A percentile compares a stretch with the other conserved stretches of the same genome.
phyloP scores from a whole-genome alignment of 2,113 vertebrate genomes.

The Neopipo cinnamomea region DNA sequence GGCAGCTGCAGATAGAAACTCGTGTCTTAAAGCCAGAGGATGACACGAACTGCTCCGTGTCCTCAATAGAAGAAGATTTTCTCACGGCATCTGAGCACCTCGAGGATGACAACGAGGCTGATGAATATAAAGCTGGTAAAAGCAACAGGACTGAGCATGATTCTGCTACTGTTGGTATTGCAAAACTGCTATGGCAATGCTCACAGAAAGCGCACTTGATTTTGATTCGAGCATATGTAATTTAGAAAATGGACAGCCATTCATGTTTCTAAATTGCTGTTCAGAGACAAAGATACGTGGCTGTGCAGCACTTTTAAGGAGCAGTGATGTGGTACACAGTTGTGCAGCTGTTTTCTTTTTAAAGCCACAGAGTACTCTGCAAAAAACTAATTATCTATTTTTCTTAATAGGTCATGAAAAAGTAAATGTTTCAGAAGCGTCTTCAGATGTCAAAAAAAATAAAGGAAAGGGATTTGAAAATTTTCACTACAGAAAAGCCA shows the following conservation, averaged over 20 bases:
- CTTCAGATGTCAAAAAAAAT: conserved; percentile 70
- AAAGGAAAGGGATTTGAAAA: conserved; percentile 64
- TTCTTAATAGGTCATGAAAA: conserved; percentile 69
- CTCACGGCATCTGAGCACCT: conserved; percentile 92
- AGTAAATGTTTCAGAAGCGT: conserved; percentile 36
- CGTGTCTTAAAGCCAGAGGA: conserved; percentile 81
- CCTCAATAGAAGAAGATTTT: conserved; percentile 96
- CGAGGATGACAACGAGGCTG: conserved; percentile 89
- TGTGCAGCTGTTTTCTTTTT: background rate
- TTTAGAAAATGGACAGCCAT: background rate
- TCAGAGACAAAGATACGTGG: background rate
- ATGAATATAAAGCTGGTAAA: conserved; percentile 84
- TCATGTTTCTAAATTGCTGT: background rate
- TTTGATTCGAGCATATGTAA: background rate
- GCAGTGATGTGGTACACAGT: background rate
- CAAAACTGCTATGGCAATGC: background rate
- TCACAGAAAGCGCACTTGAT: background rate
- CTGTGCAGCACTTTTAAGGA: background rate
- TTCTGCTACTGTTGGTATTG: background rate
- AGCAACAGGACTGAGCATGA: background rate
- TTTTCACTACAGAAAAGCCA: conserved; percentile 67
- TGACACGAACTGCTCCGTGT: conserved; percentile 93
- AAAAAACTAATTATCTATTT: background rate
- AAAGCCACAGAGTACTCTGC: background rate
- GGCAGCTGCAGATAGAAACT: conserved; percentile 73